Base-by-base conservation (phyloP, 2,797 vertebrate species). In the Silurus aristotelis region DNA sequence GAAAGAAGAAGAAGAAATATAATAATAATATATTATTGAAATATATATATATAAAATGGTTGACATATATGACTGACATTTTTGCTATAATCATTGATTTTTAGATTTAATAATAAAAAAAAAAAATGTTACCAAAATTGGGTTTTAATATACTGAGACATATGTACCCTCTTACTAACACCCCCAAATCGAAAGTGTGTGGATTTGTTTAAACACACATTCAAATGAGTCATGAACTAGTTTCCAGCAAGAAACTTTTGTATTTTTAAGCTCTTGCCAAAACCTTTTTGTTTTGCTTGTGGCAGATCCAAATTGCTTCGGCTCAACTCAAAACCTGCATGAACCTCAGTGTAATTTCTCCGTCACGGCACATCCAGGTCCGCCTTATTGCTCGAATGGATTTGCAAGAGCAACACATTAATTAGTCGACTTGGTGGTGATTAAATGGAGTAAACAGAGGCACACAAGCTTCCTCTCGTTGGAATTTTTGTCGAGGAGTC, bases 401-500 rank as follows among this genome's bases (percentile, higher is more conserved):
- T 70, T 85, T 87, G 82, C 73, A 76, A 79, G 55, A 81, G 81
- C 38, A 27, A 12, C 87, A 86, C 66, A 87, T 85, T 88, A 88
- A 89, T 90, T 88, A 90, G 72, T 79, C 68, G 79, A 84, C 80
- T 80, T 52, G 58, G 67, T 78, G 67, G 84, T 76, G 63, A 88
- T 89, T 87, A 86, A 87, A 88, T 75, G 83, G 56, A 83, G 82
- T 70, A 87, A 88, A 88, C 78, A 83, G 31, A 63, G 73, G 61
- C 61, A 25, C 22, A 0, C 19, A 20, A 31, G 48, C 7, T 52
- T 86, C 70, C 75, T 88, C 58, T 52, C 75, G 64, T 58, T 71
- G 73, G 25, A 73, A 52, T 68, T 67, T 80, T 75, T 84, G 25
- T 63, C 64, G 27, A 48, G 81, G 87, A 64, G 22, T 27, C 60